Base-by-base conservation (phyloP, 2,797 vertebrate genomes). In the Scolopax rusticola region DNA sequence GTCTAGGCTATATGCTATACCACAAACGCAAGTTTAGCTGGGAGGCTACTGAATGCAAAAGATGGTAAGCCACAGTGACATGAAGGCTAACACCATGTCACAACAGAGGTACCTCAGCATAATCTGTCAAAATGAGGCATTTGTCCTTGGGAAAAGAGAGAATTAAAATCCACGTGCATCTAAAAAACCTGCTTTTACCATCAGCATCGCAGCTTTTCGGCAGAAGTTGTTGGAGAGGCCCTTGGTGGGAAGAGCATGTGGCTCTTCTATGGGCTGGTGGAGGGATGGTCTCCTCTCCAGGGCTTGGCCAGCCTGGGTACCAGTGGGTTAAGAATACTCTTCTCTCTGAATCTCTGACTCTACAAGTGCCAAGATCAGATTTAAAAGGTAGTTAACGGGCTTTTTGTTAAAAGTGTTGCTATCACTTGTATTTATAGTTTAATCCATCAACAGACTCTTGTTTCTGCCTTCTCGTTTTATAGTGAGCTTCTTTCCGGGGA, bases 361-460 rank as follows among this genome's bases (percentile, higher is more conserved):
- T 75, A 54, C 74, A 71, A 95, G 38, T 33, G 33, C 51, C 56
- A 60, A 71, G 86, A 89, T 71, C 74, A 89, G 79, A 83, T 93
- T 93, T 87, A 95, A 90, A 89, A 57, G 45, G 24, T 78, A 89
- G 64, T 95, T 94, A 95, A 68, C 48, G 48, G 56, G 53, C 47
- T 87, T 97, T 95, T 84, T 90, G 60, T 85, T 93, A 83, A 71
- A 95, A 95, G 65, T 48, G 57, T 78, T 82, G 38, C 71, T 65
- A 90, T 93, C 93, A 60, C 60, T 93, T 82, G 64, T 78, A 53
- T 91, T 95, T 96, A 79, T 82, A 83, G 85, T 78, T 94, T 95
- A 96, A 97, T 95, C 93, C 84, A 95, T 95, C 94, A 97, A 69
- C 33, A 89, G 64, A 53, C 38, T 80, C 63, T 63, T 94, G 77